Evolutionary conservation across 1,140 invertebrate species (phyloP), one percentile per base, ranked within the genome.

Genomic region (Brachionus sp.): DNA sequence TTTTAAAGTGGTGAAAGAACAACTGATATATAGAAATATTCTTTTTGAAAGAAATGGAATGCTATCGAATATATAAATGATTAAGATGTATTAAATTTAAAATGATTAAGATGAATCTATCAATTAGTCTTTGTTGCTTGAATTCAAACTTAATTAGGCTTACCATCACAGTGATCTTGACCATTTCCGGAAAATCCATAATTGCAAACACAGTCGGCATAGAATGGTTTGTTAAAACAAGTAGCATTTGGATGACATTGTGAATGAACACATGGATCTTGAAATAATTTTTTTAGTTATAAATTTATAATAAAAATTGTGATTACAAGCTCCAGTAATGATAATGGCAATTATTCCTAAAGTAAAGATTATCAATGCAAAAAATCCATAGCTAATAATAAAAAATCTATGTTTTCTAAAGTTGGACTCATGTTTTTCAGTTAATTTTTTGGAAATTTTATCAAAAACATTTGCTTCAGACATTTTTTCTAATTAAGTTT

Each of bases 141-240:
- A 29, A 29, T 29, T 3, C 29, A 29, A 29, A 29, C 1, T 29
- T 29, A 29, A 29, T 29, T 29, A 29, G 3, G 16, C 7, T 39
- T 44, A 80, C 77, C 77, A 42, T 80, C 77, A 80, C 77, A 80
- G 13, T 80, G 50, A 29, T 80, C 77, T 62, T 29, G 35, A 13
- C 77, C 77, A 44, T 80, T 42, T 5, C 77, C 77, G 1, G 35
- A 12, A 80, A 62, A 80, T 3, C 77, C 77, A 42, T 37, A 35
- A 25, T 80, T 35, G n/a, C 77, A 80, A 37, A 80, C 35, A 44
- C 77, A 80, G 10, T 80, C 77, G 25, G 46, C 77, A 33, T 80
- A 37, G 39, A 80, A 80, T 19, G 35, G 50, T 19, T 7, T 57
- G 12, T 80, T 80, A n/a, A 25, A 35, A n/a, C 77, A 80, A 23